Evolutionary conservation across 2,888 invertebrate species (phyloP).

Genomic region (Dyspetes luteomarginatus): DNA sequence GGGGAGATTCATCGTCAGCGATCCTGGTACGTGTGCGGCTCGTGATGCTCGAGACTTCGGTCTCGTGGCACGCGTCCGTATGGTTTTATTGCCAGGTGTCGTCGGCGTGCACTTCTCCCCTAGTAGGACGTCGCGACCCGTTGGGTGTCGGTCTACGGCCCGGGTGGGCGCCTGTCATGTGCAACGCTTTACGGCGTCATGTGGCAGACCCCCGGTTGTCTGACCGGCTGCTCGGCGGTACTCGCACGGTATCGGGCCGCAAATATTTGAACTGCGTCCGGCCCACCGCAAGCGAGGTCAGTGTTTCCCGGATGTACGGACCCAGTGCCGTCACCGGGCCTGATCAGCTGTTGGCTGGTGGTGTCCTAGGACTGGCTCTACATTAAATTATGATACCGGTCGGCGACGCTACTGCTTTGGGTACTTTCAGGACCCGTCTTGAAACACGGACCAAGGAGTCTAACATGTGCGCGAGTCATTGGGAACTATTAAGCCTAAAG

Average conservation of each 20-base stretch:
- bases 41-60: conserved; percentile 71
- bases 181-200: conserved; percentile 63
- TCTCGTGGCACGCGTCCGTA: conserved; percentile 51
- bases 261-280: conserved; percentile 73
- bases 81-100: conserved; percentile 67
- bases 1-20: conserved; percentile 78
- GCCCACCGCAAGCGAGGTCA: conserved; percentile 65
- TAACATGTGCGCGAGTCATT: too few relatives aligned
- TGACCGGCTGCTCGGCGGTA: conserved; percentile 76
- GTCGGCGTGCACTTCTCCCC: conserved; percentile 82
- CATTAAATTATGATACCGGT: too few relatives aligned
- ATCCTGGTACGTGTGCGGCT: conserved; percentile 73
- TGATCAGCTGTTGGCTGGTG: too few relatives aligned
- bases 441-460: too few relatives aligned
- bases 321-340: too few relatives aligned
- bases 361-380: too few relatives aligned
- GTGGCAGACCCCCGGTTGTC: conserved; percentile 78
- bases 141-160: conserved; percentile 83
- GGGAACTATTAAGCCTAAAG: too few relatives aligned
- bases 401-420: too few relatives aligned
- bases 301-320: too few relatives aligned
- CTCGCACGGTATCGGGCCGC: conserved; percentile 78
- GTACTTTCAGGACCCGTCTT: too few relatives aligned
- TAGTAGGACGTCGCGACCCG: conserved; percentile 86
- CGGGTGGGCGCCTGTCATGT: conserved; percentile 76